Conservation (phyloP, 2,888 invertebrate species). For the Rhagophthalmus giganteus region DNA sequence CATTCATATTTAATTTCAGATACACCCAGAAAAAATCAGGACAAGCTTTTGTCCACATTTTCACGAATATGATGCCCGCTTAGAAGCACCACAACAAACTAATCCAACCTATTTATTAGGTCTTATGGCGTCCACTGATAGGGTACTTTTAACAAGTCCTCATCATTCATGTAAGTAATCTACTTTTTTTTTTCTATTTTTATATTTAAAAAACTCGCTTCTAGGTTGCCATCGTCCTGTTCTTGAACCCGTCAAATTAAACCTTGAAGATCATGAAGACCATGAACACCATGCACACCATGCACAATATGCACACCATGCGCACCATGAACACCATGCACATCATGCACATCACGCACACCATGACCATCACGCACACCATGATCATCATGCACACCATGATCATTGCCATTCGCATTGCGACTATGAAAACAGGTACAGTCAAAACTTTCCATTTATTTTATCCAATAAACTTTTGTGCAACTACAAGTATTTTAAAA, state of each 20-base stretch:
- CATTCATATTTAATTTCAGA: not conserved
- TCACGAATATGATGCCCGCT: constrained; percentile 32
- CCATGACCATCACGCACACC: not conserved
- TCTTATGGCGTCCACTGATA: constrained; percentile 43
- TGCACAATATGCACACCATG: not conserved
- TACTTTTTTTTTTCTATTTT: too few species aligned
- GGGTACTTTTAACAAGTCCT: constrained; percentile 41
- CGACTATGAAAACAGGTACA: too few species aligned
- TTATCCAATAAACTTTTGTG: too few species aligned
- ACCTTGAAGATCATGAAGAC: too few species aligned
- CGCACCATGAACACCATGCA: not conserved
- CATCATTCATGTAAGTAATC: not conserved
- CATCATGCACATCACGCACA: not conserved
- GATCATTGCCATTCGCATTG: too few species aligned
- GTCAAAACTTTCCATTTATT: too few species aligned
- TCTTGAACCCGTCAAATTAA: not conserved
- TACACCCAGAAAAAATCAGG: not conserved
- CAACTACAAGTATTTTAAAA: too few species aligned
- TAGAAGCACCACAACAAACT: constrained; percentile 37
- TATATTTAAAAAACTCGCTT: not conserved
- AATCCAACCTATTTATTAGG: constrained; percentile 29
- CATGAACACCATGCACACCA: not conserved
- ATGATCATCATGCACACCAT: not conserved
- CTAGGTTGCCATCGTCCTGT: not conserved
- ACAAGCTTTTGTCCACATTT: not conserved